A percentile compares a stretch with the other conserved stretches of the same genome.
Evolutionary conservation across 2,113 vertebrate species (phyloP).

Genomic region (Campylomormyrus numenius): DNA sequence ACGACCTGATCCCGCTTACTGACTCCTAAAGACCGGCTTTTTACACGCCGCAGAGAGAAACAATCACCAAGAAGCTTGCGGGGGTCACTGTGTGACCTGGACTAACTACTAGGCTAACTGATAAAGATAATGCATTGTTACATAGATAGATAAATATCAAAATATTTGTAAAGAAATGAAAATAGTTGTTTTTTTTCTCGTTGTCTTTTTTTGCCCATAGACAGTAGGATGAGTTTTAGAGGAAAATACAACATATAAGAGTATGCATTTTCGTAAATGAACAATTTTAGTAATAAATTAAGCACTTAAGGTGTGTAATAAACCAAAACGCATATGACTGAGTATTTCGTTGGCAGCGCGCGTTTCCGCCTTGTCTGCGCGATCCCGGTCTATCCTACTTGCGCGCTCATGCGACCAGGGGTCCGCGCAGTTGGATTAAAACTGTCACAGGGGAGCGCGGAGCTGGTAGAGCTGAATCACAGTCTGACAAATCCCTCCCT

Average conservation of each 20-base stretch:
- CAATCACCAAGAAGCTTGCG: neutral
- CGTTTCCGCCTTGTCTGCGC: neutral
- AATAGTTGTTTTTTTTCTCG: neutral
- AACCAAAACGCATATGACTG: neutral
- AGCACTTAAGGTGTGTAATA: neutral
- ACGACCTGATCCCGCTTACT: no score
- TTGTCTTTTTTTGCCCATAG: neutral
- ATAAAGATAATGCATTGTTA: neutral
- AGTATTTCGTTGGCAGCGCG: neutral
- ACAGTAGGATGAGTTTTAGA: neutral
- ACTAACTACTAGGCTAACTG: neutral
- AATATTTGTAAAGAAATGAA: neutral
- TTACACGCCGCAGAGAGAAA: neutral
- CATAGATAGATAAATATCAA: neutral
- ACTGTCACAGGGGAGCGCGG: neutral
- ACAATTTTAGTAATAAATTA: neutral
- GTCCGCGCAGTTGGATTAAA: neutral
- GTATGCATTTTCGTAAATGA: neutral
- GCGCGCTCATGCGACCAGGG: neutral
- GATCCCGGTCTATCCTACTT: neutral
- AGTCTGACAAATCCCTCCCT: neutral
- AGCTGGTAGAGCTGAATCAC: neutral
- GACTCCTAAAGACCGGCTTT: neutral
- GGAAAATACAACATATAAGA: neutral
- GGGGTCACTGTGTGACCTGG: neutral